Conservation (phyloP, 2,888 invertebrate species). For the Actias luna region DNA sequence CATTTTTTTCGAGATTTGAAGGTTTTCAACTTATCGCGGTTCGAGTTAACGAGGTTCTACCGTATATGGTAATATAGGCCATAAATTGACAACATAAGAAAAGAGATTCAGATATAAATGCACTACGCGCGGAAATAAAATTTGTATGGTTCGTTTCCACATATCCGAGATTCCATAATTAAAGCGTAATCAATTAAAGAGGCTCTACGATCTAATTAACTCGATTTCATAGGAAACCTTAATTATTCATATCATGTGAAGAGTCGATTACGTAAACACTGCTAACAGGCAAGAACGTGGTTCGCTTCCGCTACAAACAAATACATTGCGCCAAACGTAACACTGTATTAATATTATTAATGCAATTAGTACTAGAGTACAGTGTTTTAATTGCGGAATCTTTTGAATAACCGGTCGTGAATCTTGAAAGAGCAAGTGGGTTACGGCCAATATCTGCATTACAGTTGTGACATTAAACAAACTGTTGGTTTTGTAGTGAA, state of each 20-base stretch:
- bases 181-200: not conserved
- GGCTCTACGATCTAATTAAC: not conserved
- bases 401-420: not conserved
- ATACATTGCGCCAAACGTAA: not conserved
- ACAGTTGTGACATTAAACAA: not conserved
- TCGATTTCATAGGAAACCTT: not conserved
- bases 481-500: too few relatives aligned
- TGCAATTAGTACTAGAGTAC: not conserved
- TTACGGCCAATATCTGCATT: not conserved
- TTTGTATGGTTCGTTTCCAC: not conserved
- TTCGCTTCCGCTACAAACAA: not conserved
- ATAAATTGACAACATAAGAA: not conserved
- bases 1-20: too few relatives aligned
- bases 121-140: not conserved
- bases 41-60: too few relatives aligned
- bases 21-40: too few relatives aligned
- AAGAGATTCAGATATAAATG: not conserved
- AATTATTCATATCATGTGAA: not conserved
- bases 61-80: not conserved
- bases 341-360: not conserved
- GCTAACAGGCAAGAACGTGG: not conserved
- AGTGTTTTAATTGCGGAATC: not conserved
- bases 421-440: not conserved
- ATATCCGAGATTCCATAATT: not conserved
- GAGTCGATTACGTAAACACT: not conserved